Percentiles rank a stretch among this genome's conserved stretches.
These are phyloP conservation scores for Larimichthys polyactis DNA, from an alignment of 2,113 vertebrate species.

Conservation along the genomic window DNA sequence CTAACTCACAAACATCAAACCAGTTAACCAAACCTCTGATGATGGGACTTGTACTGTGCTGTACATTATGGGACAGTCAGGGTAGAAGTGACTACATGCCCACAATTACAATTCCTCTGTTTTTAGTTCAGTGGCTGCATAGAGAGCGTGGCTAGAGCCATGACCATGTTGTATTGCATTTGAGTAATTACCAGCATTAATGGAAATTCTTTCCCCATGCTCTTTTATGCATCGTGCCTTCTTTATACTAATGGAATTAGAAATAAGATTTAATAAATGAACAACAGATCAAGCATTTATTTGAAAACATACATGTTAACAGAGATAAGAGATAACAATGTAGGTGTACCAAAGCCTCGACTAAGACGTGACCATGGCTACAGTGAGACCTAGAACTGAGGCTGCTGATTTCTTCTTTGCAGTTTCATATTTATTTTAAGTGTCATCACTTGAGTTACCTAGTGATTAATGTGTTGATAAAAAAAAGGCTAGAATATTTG, in stretches of 20 bases:
- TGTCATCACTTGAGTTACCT: constrained; percentile 5
- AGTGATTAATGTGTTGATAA: constrained; percentile 8
- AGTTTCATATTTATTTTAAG: constrained; percentile 1
- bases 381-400: not conserved
- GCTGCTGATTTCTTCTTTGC: not conserved
- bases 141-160: not conserved
- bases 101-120: too few relatives aligned
- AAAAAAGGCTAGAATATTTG: not conserved
- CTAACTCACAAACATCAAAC: constrained; percentile 7
- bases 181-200: constrained; percentile 31
- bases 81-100: not conserved
- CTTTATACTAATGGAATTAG: constrained; percentile 33
- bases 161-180: constrained; percentile 28
- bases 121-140: not conserved
- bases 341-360: not conserved
- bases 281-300: not conserved
- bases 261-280: not conserved
- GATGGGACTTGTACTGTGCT: not conserved
- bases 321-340: not conserved
- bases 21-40: not conserved
- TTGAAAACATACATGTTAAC: not conserved
- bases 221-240: constrained; percentile 5
- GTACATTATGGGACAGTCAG: constrained; percentile 7
- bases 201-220: constrained; percentile 33
- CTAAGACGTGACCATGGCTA: not conserved